Evolutionary conservation across 1,140 invertebrate genomes (phyloP), one percentile per base, ranked within the genome.

Genomic region (Bombus haemorrhoidalis): DNA sequence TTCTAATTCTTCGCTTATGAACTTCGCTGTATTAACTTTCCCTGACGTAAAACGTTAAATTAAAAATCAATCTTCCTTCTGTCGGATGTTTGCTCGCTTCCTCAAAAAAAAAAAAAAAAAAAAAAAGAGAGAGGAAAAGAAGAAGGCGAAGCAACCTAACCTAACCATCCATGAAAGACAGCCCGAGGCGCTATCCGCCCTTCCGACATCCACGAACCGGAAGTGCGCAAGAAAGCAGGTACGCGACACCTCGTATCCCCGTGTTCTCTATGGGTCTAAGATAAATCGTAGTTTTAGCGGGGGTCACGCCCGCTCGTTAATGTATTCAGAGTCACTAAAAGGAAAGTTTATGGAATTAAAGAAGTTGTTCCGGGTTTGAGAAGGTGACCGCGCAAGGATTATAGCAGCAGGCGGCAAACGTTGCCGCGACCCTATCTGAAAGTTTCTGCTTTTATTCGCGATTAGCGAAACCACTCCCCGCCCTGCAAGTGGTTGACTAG

Each of bases 341-440:
- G 83, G 66, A 80, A 84, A 84, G 76, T 84, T 84, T 84, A 84
- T 84, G 76, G 83, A 80, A 84, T 84, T 84, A 84, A 84, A 84
- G 83, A 84, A 84, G 83, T 84, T 84, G 75, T 78, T 79, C 47
- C 64, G 66, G 22, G 47, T 53, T 53, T 53, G 18, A 53, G 18
- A 39, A 13, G 39, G 37, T 22, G 32, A n/a, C 12, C 64, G 47
- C 6, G 75, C 34, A 84, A 84, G 83, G 83, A 84, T 84, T 84
- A 84, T 79, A 41, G 32, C 34, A 25, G 43, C 22, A 41, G 41
- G 37, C 57, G 66, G 76, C 76, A 47, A 79, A 62, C 66, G 76
- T 84, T 84, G 71, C 66, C 28, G 74, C 25, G 25, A 13, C 59
- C 57, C 82, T 28, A 84, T 84, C 83, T 34, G 53, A 80, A 84